phyloP scores from a whole-genome alignment of 2,113 vertebrate species.

The Laticauda laticaudata region DNA sequence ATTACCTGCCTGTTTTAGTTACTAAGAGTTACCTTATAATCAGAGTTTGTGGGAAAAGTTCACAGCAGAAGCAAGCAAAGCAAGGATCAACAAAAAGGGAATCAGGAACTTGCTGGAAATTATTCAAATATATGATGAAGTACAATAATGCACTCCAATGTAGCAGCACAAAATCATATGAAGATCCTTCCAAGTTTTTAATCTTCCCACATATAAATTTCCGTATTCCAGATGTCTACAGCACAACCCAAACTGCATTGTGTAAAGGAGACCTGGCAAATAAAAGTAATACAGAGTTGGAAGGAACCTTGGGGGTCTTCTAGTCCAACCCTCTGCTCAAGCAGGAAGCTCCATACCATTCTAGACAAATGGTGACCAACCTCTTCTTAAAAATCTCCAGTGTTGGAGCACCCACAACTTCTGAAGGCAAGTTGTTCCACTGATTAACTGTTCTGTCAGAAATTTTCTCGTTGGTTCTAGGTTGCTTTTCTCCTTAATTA shows the following conservation, averaged over 20 bases:
- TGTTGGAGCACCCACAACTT: too few relatives aligned
- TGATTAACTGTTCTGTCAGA: too few relatives aligned
- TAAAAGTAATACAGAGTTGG: background rate
- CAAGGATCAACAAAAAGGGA: background rate
- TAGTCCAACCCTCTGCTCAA: too few relatives aligned
- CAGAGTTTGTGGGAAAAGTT: conserved; percentile 34
- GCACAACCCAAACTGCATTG: background rate
- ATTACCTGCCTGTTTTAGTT: conserved; percentile 75
- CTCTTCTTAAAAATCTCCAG: too few relatives aligned
- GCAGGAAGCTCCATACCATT: too few relatives aligned
- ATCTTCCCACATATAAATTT: background rate
- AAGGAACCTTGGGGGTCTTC: too few relatives aligned
- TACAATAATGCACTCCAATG: background rate
- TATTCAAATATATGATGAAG: background rate
- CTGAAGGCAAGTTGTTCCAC: too few relatives aligned
- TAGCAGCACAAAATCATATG: background rate
- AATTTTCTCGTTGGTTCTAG: too few relatives aligned
- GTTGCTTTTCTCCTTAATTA: too few relatives aligned
- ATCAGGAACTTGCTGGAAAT: background rate
- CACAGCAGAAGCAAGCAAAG: conserved; percentile 26
- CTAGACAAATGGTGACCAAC: too few relatives aligned
- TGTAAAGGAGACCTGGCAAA: background rate
- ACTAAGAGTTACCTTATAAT: conserved; percentile 68
- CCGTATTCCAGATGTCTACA: too few relatives aligned
- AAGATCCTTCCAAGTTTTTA: background rate